Percentiles rank a stretch among this genome's conserved stretches.
These are phyloP conservation scores for Blennius ocellaris DNA, from an alignment of 2,113 vertebrate genomes.

Conservation along the genomic window DNA sequence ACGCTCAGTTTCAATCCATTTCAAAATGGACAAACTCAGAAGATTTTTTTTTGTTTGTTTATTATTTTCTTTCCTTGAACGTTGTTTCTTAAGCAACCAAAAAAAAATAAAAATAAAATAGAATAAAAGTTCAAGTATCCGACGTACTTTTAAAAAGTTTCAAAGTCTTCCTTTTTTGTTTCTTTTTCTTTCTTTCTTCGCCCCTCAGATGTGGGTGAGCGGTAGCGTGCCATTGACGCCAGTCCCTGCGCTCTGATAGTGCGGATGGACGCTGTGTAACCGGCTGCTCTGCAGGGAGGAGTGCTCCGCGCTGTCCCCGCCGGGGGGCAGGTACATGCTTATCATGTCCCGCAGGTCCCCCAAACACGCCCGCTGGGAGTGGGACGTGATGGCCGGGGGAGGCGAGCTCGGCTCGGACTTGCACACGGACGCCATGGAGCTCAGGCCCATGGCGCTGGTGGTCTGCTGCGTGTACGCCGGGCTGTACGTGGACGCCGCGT, in stretches of 20 bases:
- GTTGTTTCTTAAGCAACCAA: constrained; percentile 74
- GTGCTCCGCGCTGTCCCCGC: constrained; percentile 93
- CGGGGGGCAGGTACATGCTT: constrained; percentile 99
- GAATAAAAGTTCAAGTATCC: constrained; percentile 85
- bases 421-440: constrained; percentile 93
- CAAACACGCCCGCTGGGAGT: constrained; percentile 96
- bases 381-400: constrained; percentile 94
- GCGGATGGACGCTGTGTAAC: constrained; percentile 96
- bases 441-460: constrained; percentile 89
- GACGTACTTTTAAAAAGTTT: constrained; percentile 74
- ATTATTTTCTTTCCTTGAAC: constrained; percentile 63
- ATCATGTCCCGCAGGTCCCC: constrained; percentile 99
- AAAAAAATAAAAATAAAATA: too few species aligned
- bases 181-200: background rate
- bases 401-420: constrained; percentile 97
- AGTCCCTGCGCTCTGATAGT: constrained; percentile 95
- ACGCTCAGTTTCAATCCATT: constrained; percentile 72
- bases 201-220: constrained; percentile 94
- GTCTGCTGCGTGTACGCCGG: constrained; percentile 92
- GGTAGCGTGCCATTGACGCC: constrained; percentile 96
- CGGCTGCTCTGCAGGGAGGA: constrained; percentile 90
- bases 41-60: constrained; percentile 20
- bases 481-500: constrained; percentile 91
- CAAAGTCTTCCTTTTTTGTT: constrained; percentile 26
- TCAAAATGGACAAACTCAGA: constrained; percentile 69